These are phyloP conservation scores for Cyprinella venusta DNA, from an alignment of 2,797 vertebrate genomes.

Conservation along the genomic window DNA sequence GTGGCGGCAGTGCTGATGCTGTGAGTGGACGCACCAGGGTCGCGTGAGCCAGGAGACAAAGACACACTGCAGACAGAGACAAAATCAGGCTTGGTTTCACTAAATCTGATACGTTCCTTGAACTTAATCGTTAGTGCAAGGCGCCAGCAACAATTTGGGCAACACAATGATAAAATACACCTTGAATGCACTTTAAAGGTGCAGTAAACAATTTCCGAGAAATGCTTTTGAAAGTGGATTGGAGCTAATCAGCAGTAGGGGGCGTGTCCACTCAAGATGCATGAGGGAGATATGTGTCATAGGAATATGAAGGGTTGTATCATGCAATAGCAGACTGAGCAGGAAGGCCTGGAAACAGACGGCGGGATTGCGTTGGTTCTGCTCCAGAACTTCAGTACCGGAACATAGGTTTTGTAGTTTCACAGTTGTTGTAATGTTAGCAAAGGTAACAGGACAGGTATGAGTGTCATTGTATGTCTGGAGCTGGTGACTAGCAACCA, in stretches of 20 bases:
- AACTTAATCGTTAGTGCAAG: no score
- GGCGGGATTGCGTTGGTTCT: no score
- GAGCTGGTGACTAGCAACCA: no score
- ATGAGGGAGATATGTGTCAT: no score
- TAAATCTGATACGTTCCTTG: background rate
- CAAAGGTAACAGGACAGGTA: no score
- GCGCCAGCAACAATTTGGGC: background rate
- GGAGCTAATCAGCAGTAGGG: background rate
- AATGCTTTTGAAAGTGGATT: background rate
- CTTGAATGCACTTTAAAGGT: background rate
- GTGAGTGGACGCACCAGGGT: slow-evolving; percentile 94
- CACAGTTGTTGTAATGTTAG: background rate
- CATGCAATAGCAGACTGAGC: no score
- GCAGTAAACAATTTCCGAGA: background rate
- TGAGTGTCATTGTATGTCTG: no score
- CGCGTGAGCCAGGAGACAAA: slow-evolving; percentile 85
- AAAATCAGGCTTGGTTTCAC: slow-evolving; percentile 1
- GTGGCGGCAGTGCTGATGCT: slow-evolving; percentile 91
- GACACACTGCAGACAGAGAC: slow-evolving; percentile 71
- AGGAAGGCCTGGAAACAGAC: no score
- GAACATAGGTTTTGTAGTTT: no score
- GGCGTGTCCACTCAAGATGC: no score
- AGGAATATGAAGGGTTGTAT: no score
- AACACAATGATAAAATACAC: background rate
- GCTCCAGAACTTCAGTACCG: no score